Percentiles rank a stretch among this genome's conserved stretches.
Evolutionary conservation across 2,888 invertebrate genomes (phyloP).

Genomic region (Agapostemon virescens): DNA sequence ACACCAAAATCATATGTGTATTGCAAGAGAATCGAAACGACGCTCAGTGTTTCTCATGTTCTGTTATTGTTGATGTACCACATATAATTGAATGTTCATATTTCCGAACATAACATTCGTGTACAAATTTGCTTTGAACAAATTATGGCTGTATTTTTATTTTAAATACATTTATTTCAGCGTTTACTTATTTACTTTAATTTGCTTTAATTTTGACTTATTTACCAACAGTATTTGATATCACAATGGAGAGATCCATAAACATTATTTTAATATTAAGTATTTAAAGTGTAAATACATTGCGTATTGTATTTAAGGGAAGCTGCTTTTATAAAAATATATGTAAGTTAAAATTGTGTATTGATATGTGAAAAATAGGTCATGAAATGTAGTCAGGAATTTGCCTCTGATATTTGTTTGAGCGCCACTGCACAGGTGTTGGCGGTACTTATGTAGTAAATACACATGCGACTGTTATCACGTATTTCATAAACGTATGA

Average conservation of each 20-base stretch:
- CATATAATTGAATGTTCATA: neutral
- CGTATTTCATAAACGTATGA: slow-evolving; percentile 16
- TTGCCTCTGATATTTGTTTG: slow-evolving; percentile 10
- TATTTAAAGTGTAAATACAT: neutral
- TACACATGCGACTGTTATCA: neutral
- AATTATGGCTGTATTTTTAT: neutral
- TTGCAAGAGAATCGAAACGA: slow-evolving; percentile 40
- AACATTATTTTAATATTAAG: neutral
- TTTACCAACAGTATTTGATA: neutral
- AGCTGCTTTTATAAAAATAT: neutral
- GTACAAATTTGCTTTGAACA: neutral
- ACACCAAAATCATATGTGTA: slow-evolving; percentile 12
- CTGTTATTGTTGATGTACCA: slow-evolving; percentile 38
- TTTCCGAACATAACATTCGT: neutral
- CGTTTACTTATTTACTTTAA: neutral
- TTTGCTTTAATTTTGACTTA: neutral
- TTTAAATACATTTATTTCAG: neutral
- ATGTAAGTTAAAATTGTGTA: neutral
- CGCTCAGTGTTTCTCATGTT: slow-evolving; percentile 51
- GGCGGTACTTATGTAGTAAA: slow-evolving; percentile 17
- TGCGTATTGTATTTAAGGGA: neutral
- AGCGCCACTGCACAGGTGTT: slow-evolving; percentile 44
- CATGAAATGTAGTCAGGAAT: slow-evolving; percentile 8
- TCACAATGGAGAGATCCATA: neutral
- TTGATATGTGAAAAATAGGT: slow-evolving; percentile 33